Conservation (phyloP, 2,113 vertebrate species). For the Hippocampus comes region DNA sequence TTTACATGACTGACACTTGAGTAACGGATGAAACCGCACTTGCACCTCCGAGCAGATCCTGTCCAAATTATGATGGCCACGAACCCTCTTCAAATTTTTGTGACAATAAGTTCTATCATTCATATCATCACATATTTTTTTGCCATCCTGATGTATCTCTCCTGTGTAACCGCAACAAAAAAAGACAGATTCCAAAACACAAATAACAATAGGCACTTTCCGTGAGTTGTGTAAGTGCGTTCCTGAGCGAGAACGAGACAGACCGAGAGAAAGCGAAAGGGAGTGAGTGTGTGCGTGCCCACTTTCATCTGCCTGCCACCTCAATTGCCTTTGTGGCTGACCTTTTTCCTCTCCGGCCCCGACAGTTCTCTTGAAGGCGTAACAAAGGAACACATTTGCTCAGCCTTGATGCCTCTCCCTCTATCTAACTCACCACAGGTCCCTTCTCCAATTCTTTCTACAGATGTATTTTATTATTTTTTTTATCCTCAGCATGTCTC, state of each 20-base stretch:
- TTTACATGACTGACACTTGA: no score
- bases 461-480: not conserved
- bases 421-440: slow-evolving; percentile 30
- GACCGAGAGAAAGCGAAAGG: not conserved
- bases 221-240: not conserved
- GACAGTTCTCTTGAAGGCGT: slow-evolving; percentile 54
- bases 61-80: no score
- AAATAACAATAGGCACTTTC: not conserved
- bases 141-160: no score
- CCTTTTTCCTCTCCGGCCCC: slow-evolving; percentile 52
- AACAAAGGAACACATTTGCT: slow-evolving; percentile 57
- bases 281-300: not conserved
- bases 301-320: slow-evolving; percentile 19
- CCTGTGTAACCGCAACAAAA: not conserved
- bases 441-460: slow-evolving; percentile 55
- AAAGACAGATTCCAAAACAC: not conserved
- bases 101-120: no score
- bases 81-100: no score
- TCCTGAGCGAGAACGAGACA: not conserved
- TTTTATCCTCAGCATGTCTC: not conserved
- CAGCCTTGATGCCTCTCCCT: slow-evolving; percentile 24
- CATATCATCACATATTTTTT: no score
- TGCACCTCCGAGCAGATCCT: no score
- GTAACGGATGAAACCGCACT: no score
- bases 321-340: slow-evolving; percentile 34